Evolutionary conservation across 2,113 vertebrate genomes (phyloP), one percentile per base, ranked within the genome.

Genomic region (Prionailurus bengalensis): DNA sequence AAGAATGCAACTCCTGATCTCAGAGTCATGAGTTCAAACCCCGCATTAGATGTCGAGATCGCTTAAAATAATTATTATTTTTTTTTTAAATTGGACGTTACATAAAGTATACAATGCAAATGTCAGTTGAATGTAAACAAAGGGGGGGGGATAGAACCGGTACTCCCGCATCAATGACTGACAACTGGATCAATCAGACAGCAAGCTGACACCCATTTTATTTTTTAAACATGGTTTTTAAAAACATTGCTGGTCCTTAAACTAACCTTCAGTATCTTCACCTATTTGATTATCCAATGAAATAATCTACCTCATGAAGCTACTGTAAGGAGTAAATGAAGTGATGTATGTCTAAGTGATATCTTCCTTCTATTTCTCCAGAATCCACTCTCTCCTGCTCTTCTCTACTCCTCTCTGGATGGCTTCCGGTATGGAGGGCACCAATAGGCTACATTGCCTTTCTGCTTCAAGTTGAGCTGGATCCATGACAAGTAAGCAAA

Each of bases 121-220:
- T 39, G 68, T 78, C 86, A 95, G 73, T 74, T 55, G 74, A 95
- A 68, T 17, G 36, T 25, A 96, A 65, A 94, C 85, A 88, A 36
- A 53, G 29, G 48, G 51, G 13, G 17, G 21, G 23, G 55, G 55
- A 4, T 25, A 89, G 95, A 83, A 83, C 15, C 36, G 74, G 21
- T 63, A 39, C 31, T 82, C 78, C 61, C 68, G 23, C 61, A 48
- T 82, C 61, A 61, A 29, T 91, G 36, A 84, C 53, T 91, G 80
- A 80, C 65, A 85, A 87, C 11, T 31, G 86, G 33, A 85, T 66
- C 48, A 33, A 61, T 73, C 45, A 97, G 86, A 88, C 27, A 82
- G 89, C 82, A 91, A 70, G 39, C 29, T 87, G 76, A 82, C 74
- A 82, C 87, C 39, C 87, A 91, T 31, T 87, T 80, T n/a, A 90